phyloP scores from a whole-genome alignment of 30 jellyfish, hydroid and myxozoan species.

The Aurelia coerulea region DNA sequence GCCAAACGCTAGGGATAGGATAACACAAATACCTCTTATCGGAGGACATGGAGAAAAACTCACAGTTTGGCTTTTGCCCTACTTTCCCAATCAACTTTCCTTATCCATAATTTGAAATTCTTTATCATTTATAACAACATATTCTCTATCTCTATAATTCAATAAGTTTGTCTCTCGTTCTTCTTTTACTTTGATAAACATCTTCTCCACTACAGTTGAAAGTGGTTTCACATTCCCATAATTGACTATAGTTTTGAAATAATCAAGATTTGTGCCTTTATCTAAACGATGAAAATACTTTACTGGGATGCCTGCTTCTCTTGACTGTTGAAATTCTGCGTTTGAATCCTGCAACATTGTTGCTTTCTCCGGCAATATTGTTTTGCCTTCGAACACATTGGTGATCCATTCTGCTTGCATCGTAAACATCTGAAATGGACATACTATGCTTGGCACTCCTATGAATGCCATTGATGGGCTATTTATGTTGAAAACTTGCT shows the following conservation, averaged over 20 bases:
- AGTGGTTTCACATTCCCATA: slow-evolving; percentile 38
- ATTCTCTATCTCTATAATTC: slow-evolving; percentile 50
- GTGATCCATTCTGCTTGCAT: slow-evolving; percentile 72
- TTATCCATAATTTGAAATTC: slow-evolving; percentile 23
- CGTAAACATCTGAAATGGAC: slow-evolving; percentile 72
- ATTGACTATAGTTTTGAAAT: slow-evolving; percentile 15
- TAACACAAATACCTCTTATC: no score
- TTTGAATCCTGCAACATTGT: slow-evolving; percentile 62
- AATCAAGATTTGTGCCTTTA: slow-evolving; percentile 51
- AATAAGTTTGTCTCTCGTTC: slow-evolving; percentile 41
- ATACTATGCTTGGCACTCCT: slow-evolving; percentile 75
- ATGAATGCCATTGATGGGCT: slow-evolving; percentile 81
- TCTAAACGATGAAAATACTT: slow-evolving; percentile 65
- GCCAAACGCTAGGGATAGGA: no score
- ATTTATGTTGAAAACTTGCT: slow-evolving; percentile 58
- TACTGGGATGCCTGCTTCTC: slow-evolving; percentile 45
- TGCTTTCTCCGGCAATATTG: slow-evolving; percentile 46
- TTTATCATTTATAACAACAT: slow-evolving; percentile 35
- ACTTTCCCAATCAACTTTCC: neutral
- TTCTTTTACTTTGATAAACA: slow-evolving; percentile 30
- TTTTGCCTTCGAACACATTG: slow-evolving; percentile 48
- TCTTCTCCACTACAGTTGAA: slow-evolving; percentile 32
- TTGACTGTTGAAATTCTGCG: slow-evolving; percentile 17
- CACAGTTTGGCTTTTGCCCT: no score
- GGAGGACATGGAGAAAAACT: no score